Evolutionary conservation across 2,888 invertebrate genomes (phyloP), one percentile per base, ranked within the genome.

Genomic region (Thymelicus sylvestris): DNA sequence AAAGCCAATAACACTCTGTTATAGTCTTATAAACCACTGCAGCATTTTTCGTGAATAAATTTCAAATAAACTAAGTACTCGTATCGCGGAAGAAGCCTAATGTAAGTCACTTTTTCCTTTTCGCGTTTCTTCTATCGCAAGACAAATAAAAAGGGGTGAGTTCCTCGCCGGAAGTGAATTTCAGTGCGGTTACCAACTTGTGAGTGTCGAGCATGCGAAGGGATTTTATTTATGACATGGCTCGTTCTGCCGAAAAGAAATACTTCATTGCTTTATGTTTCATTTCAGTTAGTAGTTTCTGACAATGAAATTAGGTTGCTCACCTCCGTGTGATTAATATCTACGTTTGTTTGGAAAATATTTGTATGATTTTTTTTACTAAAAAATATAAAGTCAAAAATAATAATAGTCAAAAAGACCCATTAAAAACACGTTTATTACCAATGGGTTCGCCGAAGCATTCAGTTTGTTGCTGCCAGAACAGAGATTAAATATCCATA

Each of bases 81-180:
- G 55, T 7, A 41, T 15, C 59, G 15, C 64, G 64, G 47, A 66
- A 66, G 64, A 41, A 61, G 39, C 66, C 65, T 73, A 67, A 70
- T 70, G 70, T 70, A 52, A 73, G 66, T 65, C 66, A 62, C 47
- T 62, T 66, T 63, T 69, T 66, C 61, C 48, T 66, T 66, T 62
- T 65, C 57, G 62, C 57, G 57, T 66, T 64, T 65, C 57, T n/a
- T 55, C 60, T 61, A 66, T 61, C 60, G 39, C 61, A 39, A 64
- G 60, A 39, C 71, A 66, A 66, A 47, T 66, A 59, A 64, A 65
- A 60, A 61, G 60, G 7, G 50, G 65, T 70, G 39, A 65, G 59
- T 65, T 64, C 47, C 68, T 64, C 48, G 38, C 38, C 48, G 39
- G 47, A 63, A 48, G 52, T 52, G 52, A 60, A 70, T 65, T 70